Evolutionary conservation across 2,888 invertebrate genomes (phyloP), one percentile per base, ranked within the genome.

Genomic region (Drosophila fulvimacula): DNA sequence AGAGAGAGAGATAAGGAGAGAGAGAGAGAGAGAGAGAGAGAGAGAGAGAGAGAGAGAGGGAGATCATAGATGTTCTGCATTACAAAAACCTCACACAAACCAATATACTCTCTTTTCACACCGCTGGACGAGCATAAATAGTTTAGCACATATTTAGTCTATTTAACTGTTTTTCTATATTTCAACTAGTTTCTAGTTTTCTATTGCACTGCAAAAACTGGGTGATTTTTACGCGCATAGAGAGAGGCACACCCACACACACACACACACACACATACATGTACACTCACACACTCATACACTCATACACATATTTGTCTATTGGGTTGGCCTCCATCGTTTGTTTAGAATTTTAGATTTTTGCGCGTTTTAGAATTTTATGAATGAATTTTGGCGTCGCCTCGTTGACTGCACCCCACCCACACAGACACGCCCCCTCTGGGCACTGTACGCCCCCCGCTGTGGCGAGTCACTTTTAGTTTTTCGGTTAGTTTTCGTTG

Each of bases 291-390:
- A 38, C 7, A 34, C 39, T n/a, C 27, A 27, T 15, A 41, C 39
- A 21, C 46, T 34, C 15, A 21, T 6, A 13, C n/a, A 57, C 30
- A 42, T 39, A 60, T 21, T 21, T 6, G 6, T 5, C 19, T 41
- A 64, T 57, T 39, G 61, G 69, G 30, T 4, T 9, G 19, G 11
- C 57, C 52, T 56, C 27, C 15, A 48, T 21, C 60, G 62, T 77
- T 85, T 90, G 90, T 90, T 91, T 91, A 91, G 91, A 91, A 91
- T 90, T 91, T 91, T 91, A 91, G 91, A 91, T 90, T 91, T 91
- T 88, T 86, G 90, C 90, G 91, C 83, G 89, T 90, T 91, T 90
- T 91, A 85, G 91, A 79, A 88, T 90, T 91, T 91, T 90, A 90
- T 91, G 91, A 91, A 91, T 91, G 91, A 91, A 91, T 88, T 86